Evolutionary conservation across 2,113 vertebrate species (phyloP).

Genomic region (Calidris pugnax): DNA sequence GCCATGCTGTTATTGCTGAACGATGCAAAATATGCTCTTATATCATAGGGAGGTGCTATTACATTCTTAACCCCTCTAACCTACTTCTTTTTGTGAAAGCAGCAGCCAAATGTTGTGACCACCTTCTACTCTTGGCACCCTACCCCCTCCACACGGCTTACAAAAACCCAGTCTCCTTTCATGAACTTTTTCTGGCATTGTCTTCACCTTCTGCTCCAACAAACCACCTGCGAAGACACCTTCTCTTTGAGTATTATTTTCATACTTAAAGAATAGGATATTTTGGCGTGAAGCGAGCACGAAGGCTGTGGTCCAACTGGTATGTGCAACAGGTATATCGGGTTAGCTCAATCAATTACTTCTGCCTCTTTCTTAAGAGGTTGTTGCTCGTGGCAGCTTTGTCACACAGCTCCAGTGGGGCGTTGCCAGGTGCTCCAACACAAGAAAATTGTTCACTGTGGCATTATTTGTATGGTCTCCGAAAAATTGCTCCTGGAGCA

Average conservation of each 20-base stretch:
- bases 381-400: background rate
- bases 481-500: background rate
- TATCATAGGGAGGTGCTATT: background rate
- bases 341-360: background rate
- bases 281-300: background rate
- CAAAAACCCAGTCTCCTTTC: background rate
- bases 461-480: background rate
- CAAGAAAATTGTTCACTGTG: too few species aligned
- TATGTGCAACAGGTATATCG: rapidly evolving
- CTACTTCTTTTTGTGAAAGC: background rate
- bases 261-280: background rate
- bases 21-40: background rate
- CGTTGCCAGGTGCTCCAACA: background rate
- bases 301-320: background rate
- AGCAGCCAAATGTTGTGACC: background rate
- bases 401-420: background rate
- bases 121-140: rapidly evolving
- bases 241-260: background rate
- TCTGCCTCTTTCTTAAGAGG: background rate
- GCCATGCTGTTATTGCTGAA: background rate
- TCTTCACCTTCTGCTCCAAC: background rate
- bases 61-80: background rate
- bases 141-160: background rate
- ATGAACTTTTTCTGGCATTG: background rate
- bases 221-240: background rate